Percentiles rank a stretch among this genome's conserved stretches.
Conservation (phyloP, 1,140 invertebrate genomes). For the Cotesia glomerata region DNA sequence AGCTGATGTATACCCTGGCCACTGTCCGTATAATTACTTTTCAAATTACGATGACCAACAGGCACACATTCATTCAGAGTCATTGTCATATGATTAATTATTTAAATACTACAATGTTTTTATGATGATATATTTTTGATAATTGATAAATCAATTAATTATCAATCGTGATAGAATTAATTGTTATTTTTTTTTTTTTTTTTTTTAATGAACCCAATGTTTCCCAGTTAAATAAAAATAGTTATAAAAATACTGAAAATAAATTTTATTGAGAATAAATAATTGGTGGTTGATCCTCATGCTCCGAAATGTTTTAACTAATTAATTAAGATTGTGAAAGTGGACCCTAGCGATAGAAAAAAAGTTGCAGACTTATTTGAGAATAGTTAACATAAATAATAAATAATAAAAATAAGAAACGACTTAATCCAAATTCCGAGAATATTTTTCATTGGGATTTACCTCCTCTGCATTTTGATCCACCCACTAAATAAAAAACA, state of each 20-base stretch:
- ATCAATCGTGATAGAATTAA: too few species aligned
- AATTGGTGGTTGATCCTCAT: neutral
- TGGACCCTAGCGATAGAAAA: too few species aligned
- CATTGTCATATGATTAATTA: conserved; percentile 20
- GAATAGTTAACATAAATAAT: conserved; percentile 9
- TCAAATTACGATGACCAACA: conserved; percentile 46
- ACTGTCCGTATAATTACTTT: conserved; percentile 37
- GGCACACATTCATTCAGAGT: conserved; percentile 62
- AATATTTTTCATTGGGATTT: conserved; percentile 53
- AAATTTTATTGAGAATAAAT: too few species aligned
- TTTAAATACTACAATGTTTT: neutral
- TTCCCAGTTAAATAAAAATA: too few species aligned
- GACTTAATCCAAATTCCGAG: conserved; percentile 43
- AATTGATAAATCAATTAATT: too few species aligned
- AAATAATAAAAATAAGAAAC: conserved; percentile 36
- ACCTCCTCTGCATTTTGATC: conserved; percentile 71
- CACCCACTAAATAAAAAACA: conserved; percentile 67
- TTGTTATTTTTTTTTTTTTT: too few species aligned
- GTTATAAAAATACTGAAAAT: neutral
- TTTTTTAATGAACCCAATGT: too few species aligned
- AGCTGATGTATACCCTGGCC: conserved; percentile 56
- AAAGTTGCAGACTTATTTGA: conserved; percentile 3
- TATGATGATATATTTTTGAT: too few species aligned
- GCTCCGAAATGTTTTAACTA: neutral
- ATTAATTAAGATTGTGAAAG: neutral